Base-by-base conservation (phyloP, 92 coral and sea anemone genomes). In the Epizoanthus rinbou region DNA sequence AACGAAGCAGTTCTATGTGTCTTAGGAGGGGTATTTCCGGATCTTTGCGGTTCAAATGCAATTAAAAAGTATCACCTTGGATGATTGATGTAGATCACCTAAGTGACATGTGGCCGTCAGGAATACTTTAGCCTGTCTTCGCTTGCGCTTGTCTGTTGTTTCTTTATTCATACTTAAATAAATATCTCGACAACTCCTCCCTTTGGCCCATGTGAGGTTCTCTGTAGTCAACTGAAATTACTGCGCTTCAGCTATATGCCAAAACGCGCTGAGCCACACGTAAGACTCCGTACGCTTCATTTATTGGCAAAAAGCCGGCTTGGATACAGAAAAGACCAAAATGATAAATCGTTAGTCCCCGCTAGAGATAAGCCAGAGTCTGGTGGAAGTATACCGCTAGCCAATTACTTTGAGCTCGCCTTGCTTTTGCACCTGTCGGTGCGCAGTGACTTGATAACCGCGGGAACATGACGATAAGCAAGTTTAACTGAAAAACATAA, bases 21-120 rank as follows among this genome's bases (percentile, higher is more conserved):
- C 35, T 74, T 74, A 74, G 80, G 80, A 56, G 64, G 80, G 64
- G 64, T 56, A 56, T 74, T 54, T 74, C 80, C 80, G 80, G 80
- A 52, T 25, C 50, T 23, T 75, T 75, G 50, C 39, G 82, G 71
- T 78, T 57, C 13, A 41, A 60, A 63, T 58, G 87, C 87, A 84
- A 75, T 88, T 88, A 84, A 76, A 75, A 23, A 25, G 87, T 88
- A 79, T 79, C 79, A 68, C 45, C 17, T 88, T 66, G 69, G 58
- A 59, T 72, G 82, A 45, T 73, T 45, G 69, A 71, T 72, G 41
- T 87, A 75, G 65, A 85, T 88, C 64, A 81, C 37, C 74, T 57
- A 80, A 70, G 62, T 75, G 89, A 73, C 87, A 89, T 70, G 35
- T 85, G 78, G 84, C 74, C 86, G 89, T 89, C 83, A 80, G 11